Evolutionary conservation across 2,888 invertebrate genomes (phyloP).

Genomic region (Cerceris rybyensis): DNA sequence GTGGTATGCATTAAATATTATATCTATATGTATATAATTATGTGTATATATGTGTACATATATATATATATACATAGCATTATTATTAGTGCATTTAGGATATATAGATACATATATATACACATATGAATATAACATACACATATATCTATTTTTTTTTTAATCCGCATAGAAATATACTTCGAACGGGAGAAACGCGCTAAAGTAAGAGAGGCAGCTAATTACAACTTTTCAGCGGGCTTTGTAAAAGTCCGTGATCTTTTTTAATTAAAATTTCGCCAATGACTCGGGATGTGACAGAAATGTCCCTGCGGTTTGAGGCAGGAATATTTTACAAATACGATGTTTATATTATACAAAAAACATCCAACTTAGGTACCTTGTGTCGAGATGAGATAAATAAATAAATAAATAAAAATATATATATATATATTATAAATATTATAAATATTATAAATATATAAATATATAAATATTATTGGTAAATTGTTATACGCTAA

Average conservation of each 20-base stretch:
- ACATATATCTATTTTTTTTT: constrained; percentile 58
- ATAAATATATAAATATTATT: constrained; percentile 61
- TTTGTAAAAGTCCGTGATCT: constrained; percentile 61
- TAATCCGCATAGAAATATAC: constrained; percentile 58
- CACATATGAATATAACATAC: constrained; percentile 45
- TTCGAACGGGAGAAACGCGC: constrained; percentile 30
- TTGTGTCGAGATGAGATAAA: constrained; percentile 70
- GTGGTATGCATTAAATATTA: constrained; percentile 49
- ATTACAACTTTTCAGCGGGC: constrained; percentile 71
- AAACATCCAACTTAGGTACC: constrained; percentile 71
- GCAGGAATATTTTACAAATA: constrained; percentile 64
- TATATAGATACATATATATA: constrained; percentile 44
- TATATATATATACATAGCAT: constrained; percentile 51
- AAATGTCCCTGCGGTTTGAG: constrained; percentile 14
- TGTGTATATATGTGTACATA: constrained; percentile 47
- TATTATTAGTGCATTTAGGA: constrained; percentile 60
- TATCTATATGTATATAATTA: constrained; percentile 6
- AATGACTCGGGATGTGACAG: constrained; percentile 27
- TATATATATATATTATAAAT: too few relatives aligned
- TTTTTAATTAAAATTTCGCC: constrained; percentile 61
- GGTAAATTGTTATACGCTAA: constrained; percentile 72
- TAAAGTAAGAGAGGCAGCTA: constrained; percentile 73
- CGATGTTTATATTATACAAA: constrained; percentile 65
- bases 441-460: constrained; percentile 42
- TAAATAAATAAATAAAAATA: constrained; percentile 60